Evolutionary conservation across 2,113 vertebrate species (phyloP).

Genomic region (Sarotherodon lohbergeri): DNA sequence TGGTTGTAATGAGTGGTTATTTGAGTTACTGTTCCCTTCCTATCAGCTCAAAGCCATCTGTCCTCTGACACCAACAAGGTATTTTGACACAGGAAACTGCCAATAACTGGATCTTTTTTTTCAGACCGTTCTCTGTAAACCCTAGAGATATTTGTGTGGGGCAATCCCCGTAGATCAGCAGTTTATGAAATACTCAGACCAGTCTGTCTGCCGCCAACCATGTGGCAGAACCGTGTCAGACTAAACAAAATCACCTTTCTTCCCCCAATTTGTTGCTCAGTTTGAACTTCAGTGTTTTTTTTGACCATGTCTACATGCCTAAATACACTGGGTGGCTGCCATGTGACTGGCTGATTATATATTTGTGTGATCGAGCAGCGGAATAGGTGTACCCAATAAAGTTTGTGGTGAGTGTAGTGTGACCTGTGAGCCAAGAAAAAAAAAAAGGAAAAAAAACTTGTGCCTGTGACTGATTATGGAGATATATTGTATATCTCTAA

Average conservation of each 20-base stretch:
- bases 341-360: accelerated
- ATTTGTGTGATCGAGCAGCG: not conserved
- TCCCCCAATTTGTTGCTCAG: not conserved
- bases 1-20: not conserved
- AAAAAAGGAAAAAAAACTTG: not conserved
- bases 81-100: not conserved
- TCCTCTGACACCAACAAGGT: not conserved
- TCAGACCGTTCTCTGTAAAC: not conserved
- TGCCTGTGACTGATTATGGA: accelerated
- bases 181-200: not conserved
- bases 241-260: not conserved
- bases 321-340: not conserved
- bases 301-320: not conserved
- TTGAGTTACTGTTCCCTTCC: not conserved
- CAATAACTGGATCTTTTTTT: not conserved
- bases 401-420: not conserved
- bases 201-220: not conserved
- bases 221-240: not conserved
- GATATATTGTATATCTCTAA: not conserved
- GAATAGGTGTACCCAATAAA: not conserved
- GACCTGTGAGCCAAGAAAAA: not conserved
- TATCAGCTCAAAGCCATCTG: not conserved
- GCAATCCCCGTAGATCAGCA: not conserved
- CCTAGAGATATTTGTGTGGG: not conserved
- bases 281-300: not conserved